Percentiles rank a stretch among this genome's conserved stretches.
phyloP scores from a whole-genome alignment of 2,888 invertebrate genomes.

The Drosophila demipolita region DNA sequence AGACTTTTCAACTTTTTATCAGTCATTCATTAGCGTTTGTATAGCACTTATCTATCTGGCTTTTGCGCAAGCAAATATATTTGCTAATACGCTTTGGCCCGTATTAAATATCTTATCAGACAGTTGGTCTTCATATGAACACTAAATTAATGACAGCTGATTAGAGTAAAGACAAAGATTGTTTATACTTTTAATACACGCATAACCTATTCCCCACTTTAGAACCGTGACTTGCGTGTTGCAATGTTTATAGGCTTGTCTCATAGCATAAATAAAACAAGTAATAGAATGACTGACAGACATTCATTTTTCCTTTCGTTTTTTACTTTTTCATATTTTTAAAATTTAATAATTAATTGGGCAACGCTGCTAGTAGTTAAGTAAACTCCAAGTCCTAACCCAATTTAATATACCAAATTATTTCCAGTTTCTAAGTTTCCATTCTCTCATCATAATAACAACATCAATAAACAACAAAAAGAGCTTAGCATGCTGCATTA shows the following conservation, averaged over 20 bases:
- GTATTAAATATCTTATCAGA: constrained; percentile 22
- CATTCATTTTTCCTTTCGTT: not conserved
- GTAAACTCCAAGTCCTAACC: not conserved
- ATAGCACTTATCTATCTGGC: constrained; percentile 13
- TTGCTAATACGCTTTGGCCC: constrained; percentile 4
- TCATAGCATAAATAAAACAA: not conserved
- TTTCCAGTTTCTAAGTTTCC: not conserved
- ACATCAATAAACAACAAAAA: not conserved
- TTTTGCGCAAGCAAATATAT: constrained; percentile 20
- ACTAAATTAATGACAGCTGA: constrained; percentile 23
- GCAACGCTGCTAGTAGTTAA: not conserved
- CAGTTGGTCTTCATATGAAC: constrained; percentile 13
- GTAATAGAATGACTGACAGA: not conserved
- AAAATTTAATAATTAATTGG: not conserved
- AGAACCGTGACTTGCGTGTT: not conserved
- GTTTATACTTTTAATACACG: constrained; percentile 15
- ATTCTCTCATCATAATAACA: not conserved
- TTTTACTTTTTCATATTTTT: not conserved
- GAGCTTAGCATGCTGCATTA: constrained; percentile 4
- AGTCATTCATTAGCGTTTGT: constrained; percentile 8
- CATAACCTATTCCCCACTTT: not conserved
- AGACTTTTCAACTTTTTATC: constrained; percentile 30
- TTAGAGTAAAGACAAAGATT: constrained; percentile 33
- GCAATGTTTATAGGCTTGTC: not conserved
- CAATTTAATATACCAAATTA: not conserved